Evolutionary conservation across 2,797 vertebrate species (phyloP).

Genomic region (Knipowitschia caucasica): DNA sequence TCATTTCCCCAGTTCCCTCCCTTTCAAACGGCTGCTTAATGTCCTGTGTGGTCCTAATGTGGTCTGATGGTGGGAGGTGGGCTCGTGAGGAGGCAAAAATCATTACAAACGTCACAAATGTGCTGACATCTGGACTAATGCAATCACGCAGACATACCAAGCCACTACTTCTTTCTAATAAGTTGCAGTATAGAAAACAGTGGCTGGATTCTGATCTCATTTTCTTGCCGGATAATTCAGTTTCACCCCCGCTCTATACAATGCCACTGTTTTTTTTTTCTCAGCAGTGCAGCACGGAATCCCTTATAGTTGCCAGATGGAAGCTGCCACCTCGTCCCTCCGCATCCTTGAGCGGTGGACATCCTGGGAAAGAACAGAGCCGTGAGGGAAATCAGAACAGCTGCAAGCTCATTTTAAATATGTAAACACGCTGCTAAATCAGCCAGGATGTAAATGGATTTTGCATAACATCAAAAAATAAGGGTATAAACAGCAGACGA

Average conservation of each 20-base stretch:
- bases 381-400: conserved; percentile 7
- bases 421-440: conserved; percentile 4
- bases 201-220: conserved; percentile 60
- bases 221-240: conserved; percentile 49
- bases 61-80: conserved; percentile 47
- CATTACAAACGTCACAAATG: conserved; percentile 41
- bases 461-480: not conserved
- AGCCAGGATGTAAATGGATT: not conserved
- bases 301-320: conserved; percentile 16
- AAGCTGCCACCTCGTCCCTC: conserved; percentile 17
- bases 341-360: conserved; percentile 11
- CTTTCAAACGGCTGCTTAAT: conserved; percentile 66
- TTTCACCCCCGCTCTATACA: conserved; percentile 46
- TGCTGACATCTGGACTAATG: conserved; percentile 21
- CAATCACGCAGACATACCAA: conserved; percentile 27
- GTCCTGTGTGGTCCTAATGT: conserved; percentile 66
- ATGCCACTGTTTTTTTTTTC: conserved; percentile 46
- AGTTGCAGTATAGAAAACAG: conserved; percentile 53
- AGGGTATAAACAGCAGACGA: not conserved
- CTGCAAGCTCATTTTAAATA: conserved; percentile 3
- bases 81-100: conserved; percentile 34
- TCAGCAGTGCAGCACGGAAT: conserved; percentile 24
- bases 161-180: conserved; percentile 56
- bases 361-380: not conserved
- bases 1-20: conserved; percentile 69